A percentile compares a stretch with the other conserved stretches of the same genome.
Evolutionary conservation across 2,888 invertebrate species (phyloP).

Genomic region (Eretmocerus hayati): DNA sequence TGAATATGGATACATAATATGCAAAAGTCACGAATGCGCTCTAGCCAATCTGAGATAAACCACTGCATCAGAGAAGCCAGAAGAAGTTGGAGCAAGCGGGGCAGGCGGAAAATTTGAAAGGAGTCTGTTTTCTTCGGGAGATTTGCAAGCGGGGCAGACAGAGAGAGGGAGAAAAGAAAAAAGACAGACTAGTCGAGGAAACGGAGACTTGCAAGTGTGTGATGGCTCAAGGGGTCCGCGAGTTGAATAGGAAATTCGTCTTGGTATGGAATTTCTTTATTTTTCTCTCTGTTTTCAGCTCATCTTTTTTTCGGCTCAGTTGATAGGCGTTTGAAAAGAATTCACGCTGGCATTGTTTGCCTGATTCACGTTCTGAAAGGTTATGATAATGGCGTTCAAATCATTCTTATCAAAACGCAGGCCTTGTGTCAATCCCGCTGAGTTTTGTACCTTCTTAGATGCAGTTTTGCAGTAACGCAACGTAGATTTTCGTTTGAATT

Average conservation of each 20-base stretch:
- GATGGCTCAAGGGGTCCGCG: not conserved
- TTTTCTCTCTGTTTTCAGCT: conserved; percentile 7
- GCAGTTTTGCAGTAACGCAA: too few relatives aligned
- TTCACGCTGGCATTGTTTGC: not conserved
- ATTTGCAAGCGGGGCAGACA: not conserved
- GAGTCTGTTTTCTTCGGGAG: conserved; percentile 15
- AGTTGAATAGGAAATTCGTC: conserved; percentile 9
- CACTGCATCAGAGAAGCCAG: not conserved
- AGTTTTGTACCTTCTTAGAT: too few relatives aligned
- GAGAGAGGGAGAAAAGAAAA: not conserved
- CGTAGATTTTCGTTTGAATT: too few relatives aligned
- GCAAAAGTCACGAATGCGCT: too few relatives aligned
- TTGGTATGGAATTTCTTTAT: conserved; percentile 7
- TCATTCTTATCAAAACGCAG: conserved; percentile 1
- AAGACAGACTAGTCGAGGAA: too few relatives aligned
- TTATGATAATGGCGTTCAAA: not conserved
- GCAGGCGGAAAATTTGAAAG: conserved; percentile 16
- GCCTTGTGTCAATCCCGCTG: not conserved
- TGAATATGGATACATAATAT: too few relatives aligned
- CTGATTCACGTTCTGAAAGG: not conserved
- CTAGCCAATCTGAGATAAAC: not conserved
- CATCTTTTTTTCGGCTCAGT: not conserved
- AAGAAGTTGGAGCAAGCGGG: not conserved
- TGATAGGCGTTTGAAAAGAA: not conserved
- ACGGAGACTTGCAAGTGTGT: too few relatives aligned